These are phyloP conservation scores for Brevimyrus niger DNA, from an alignment of 2,113 vertebrate genomes.

Conservation along the genomic window DNA sequence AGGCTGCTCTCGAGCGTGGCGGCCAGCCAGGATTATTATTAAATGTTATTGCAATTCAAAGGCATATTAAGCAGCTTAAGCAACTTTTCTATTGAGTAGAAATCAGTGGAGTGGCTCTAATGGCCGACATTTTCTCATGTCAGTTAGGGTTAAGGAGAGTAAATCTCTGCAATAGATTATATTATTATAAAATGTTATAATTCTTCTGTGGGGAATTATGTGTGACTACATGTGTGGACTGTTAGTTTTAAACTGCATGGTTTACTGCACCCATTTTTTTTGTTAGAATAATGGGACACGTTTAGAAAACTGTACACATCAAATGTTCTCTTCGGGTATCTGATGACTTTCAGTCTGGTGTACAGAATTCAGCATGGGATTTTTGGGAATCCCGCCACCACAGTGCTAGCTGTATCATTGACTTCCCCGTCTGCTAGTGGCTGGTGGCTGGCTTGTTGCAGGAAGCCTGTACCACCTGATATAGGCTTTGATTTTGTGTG, in stretches of 20 bases:
- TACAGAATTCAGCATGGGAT: not conserved
- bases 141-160: not conserved
- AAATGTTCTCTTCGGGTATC: not conserved
- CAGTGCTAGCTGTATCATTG: too few species aligned
- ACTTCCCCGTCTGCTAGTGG: too few species aligned
- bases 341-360: not conserved
- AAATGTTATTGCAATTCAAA: constrained; percentile 6
- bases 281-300: not conserved
- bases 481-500: too few species aligned
- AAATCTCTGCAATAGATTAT: not conserved
- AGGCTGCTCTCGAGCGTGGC: not conserved
- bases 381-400: not conserved
- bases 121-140: not conserved
- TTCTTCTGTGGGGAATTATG: not conserved
- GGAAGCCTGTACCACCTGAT: too few species aligned
- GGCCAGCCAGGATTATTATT: not conserved
- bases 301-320: not conserved
- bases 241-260: not conserved
- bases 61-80: not conserved
- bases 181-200: not conserved
- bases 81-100: not conserved
- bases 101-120: not conserved
- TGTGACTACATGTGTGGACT: not conserved
- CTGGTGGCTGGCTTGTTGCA: too few species aligned
- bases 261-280: not conserved